Evolutionary conservation across 2,888 invertebrate genomes (phyloP), one percentile per base, ranked within the genome.

Genomic region (Drosophila nigricruria): DNA sequence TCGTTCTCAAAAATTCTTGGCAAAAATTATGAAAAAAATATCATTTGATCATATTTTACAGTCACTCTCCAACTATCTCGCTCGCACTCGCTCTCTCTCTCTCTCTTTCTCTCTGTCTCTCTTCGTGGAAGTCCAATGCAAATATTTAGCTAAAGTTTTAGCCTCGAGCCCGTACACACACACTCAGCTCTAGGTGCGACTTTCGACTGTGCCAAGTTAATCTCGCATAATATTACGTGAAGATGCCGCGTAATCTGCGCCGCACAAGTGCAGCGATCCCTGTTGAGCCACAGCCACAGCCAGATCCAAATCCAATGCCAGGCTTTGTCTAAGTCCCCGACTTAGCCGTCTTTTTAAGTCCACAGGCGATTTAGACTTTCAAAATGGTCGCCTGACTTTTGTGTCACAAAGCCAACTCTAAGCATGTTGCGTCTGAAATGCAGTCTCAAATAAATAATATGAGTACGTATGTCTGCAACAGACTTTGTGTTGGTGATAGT

Each of bases 181-280:
- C 49, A 36, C 38, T 25, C 52, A 43, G 42, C 43, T 36, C 34
- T 34, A 58, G 43, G 36, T 42, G 60, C 70, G 52, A 66, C 66
- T 43, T 59, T 57, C 49, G 59, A 60, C 40, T 47, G 53, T 67
- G 30, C 54, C 76, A 70, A 84, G 89, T 87, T 84, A 87, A 89
- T 89, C 89, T 68, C 73, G 58, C 88, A 79, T 70, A 89, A 84
- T 77, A 81, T 84, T 89, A 65, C 89, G 89, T 89, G 60, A 61
- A 42, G 27, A 12, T 50, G 43, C 6, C 25, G 65, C 67, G 25
- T 71, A 77, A 82, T 75, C 80, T 70, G 32, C 30, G 50, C 45
- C 30, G 50, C 45, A 77, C 80, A 85, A 74, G 74, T 69, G 70
- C 66, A 59, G 14, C n/a, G 52, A 49, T 40, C 32, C 23, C 25